phyloP scores from a whole-genome alignment of 2,888 invertebrate genomes.

The Drosophila meridionalis region DNA sequence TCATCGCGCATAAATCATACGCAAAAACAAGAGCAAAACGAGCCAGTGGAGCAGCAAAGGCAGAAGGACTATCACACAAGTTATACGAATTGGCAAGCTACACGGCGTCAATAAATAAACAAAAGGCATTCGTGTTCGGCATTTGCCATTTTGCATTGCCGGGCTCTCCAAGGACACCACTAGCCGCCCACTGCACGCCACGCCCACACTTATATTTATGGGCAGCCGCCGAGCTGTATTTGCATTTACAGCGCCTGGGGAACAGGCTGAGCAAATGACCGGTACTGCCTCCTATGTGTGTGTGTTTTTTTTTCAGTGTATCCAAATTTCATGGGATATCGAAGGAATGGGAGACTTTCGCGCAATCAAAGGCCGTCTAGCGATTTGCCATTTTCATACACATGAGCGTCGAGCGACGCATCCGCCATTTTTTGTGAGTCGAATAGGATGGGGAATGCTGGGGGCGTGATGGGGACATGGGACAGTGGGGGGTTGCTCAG shows the following conservation, averaged over 20 bases:
- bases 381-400: conserved; percentile 78
- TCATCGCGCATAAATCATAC: conserved; percentile 58
- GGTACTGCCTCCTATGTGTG: conserved; percentile 41
- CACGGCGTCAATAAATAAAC: conserved; percentile 76
- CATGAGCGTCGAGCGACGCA: conserved; percentile 68
- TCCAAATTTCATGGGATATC: not conserved
- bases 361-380: conserved; percentile 79
- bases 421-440: conserved; percentile 49
- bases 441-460: too few relatives aligned
- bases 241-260: conserved; percentile 63
- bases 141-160: conserved; percentile 38
- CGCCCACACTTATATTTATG: conserved; percentile 65
- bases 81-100: conserved; percentile 75
- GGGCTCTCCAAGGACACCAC: conserved; percentile 72
- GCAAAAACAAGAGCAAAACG: not conserved
- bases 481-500: conserved; percentile 15
- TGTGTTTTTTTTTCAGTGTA: not conserved
- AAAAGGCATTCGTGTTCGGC: conserved; percentile 70
- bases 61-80: conserved; percentile 62
- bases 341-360: conserved; percentile 32
- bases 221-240: conserved; percentile 54
- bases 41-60: not conserved
- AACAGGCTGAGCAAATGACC: conserved; percentile 74
- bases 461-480: not conserved
- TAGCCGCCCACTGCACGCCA: conserved; percentile 42